These are phyloP conservation scores for Rhaphigaster nebulosa DNA, from an alignment of 2,888 invertebrate genomes.

Conservation along the genomic window DNA sequence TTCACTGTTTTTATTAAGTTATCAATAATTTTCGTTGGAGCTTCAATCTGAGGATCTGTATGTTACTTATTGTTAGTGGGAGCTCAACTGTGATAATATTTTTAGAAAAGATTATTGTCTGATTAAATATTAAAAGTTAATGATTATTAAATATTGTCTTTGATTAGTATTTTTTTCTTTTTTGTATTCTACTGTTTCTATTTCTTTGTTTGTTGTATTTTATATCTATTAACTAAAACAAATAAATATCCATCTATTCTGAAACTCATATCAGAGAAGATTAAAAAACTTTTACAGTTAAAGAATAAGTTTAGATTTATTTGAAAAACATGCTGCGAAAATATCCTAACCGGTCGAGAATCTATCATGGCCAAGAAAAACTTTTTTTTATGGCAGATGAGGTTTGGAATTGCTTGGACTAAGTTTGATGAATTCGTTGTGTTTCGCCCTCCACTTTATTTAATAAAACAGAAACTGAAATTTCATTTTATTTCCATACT, in stretches of 20 bases:
- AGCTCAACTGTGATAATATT: too few species aligned
- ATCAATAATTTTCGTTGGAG: too few species aligned
- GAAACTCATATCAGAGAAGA: neutral
- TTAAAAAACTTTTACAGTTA: slow-evolving; percentile 5
- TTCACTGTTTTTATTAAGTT: too few species aligned
- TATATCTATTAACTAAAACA: too few species aligned
- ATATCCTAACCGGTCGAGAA: neutral
- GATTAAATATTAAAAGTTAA: too few species aligned
- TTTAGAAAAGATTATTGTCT: too few species aligned
- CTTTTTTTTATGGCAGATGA: slow-evolving; percentile 14
- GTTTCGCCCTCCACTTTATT: neutral
- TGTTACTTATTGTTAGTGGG: too few species aligned
- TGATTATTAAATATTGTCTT: too few species aligned
- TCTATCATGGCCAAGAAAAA: neutral
- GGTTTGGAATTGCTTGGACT: slow-evolving; percentile 2
- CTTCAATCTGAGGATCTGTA: too few species aligned
- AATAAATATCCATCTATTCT: neutral
- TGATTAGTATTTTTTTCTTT: too few species aligned
- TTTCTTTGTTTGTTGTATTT: too few species aligned
- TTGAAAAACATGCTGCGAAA: neutral
- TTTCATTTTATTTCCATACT: neutral
- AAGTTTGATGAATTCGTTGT: slow-evolving; percentile 16
- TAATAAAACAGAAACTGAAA: neutral
- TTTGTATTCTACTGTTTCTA: too few species aligned
- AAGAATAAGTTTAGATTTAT: slow-evolving; percentile 18